phyloP scores from a whole-genome alignment of 1,140 invertebrate genomes.

The Drosophila albomicans region DNA sequence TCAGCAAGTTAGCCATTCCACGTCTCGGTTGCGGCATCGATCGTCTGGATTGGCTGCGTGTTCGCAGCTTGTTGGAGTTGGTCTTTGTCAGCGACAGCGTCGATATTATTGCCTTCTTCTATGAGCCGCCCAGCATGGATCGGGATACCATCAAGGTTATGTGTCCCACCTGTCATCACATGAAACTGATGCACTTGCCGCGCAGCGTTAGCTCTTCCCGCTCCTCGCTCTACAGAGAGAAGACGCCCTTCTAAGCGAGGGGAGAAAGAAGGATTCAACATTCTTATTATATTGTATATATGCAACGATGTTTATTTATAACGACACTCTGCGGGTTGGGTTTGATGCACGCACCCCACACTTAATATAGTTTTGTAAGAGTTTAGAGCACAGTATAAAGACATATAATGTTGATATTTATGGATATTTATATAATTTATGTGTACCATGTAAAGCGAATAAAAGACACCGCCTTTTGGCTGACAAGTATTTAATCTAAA shows the following conservation, averaged over 20 bases:
- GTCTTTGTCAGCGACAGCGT: slow-evolving; percentile 85
- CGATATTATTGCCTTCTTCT: slow-evolving; percentile 86
- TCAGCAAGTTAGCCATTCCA: slow-evolving; percentile 87
- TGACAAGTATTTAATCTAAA: slow-evolving; percentile 26
- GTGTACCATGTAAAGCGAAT: slow-evolving; percentile 49
- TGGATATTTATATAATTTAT: slow-evolving; percentile 61
- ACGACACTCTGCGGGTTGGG: slow-evolving; percentile 46
- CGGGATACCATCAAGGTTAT: slow-evolving; percentile 63
- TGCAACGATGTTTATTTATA: slow-evolving; percentile 24
- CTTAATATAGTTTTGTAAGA: slow-evolving; percentile 60
- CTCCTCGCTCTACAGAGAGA: slow-evolving; percentile 67
- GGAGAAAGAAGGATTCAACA: not conserved
- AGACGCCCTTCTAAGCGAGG: slow-evolving; percentile 61
- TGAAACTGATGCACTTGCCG: slow-evolving; percentile 69
- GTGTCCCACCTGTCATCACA: slow-evolving; percentile 72
- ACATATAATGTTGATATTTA: slow-evolving; percentile 28
- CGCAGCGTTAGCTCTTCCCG: slow-evolving; percentile 68
- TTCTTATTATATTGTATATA: slow-evolving; percentile 26
- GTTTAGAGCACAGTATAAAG: slow-evolving; percentile 28
- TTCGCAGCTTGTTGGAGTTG: slow-evolving; percentile 86
- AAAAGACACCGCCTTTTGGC: slow-evolving; percentile 34
- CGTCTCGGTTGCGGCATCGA: slow-evolving; percentile 88
- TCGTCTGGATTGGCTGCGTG: slow-evolving; percentile 87
- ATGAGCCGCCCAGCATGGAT: slow-evolving; percentile 71
- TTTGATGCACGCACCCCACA: slow-evolving; percentile 71